A percentile compares a stretch with the other conserved stretches of the same genome.
Evolutionary conservation across 2,797 vertebrate genomes (phyloP).

Genomic region (Siniperca scherzeri): DNA sequence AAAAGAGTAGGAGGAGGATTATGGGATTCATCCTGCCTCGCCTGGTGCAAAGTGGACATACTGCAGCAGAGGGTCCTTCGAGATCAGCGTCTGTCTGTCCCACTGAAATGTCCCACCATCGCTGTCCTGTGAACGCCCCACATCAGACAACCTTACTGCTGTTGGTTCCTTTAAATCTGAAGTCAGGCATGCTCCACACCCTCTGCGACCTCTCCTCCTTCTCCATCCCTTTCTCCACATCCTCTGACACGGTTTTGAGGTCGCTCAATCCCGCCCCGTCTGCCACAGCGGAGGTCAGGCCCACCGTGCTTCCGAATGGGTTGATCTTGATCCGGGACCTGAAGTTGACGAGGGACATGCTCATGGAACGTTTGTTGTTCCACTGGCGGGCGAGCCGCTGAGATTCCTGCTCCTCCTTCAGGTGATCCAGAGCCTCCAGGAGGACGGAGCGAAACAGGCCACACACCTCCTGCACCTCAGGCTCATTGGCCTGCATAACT

Average conservation of each 20-base stretch:
- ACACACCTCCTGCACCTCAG: slow-evolving; percentile 91
- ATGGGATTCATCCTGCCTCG: slow-evolving; percentile 3
- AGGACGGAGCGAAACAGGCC: slow-evolving; percentile 91
- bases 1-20: background rate
- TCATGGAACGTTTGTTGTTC: slow-evolving; percentile 91
- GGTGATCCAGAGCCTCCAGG: slow-evolving; percentile 89
- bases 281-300: slow-evolving; percentile 87
- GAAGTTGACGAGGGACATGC: slow-evolving; percentile 90
- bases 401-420: slow-evolving; percentile 92
- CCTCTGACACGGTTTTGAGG: slow-evolving; percentile 94
- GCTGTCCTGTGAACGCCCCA: background rate
- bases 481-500: slow-evolving; percentile 89
- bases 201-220: slow-evolving; percentile 82
- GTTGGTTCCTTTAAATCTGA: slow-evolving; percentile 83
- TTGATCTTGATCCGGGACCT: slow-evolving; percentile 92
- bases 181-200: slow-evolving; percentile 96
- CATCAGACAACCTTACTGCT: slow-evolving; percentile 74
- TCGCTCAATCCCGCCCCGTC: slow-evolving; percentile 78
- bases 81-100: slow-evolving; percentile 17
- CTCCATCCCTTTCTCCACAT: slow-evolving; percentile 89
- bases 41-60: background rate
- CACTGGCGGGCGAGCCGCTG: slow-evolving; percentile 91
- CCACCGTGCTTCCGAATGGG: slow-evolving; percentile 92
- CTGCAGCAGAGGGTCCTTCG: slow-evolving; percentile 11
- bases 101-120: background rate